Percentiles rank a stretch among this genome's conserved stretches.
Evolutionary conservation across 2,888 invertebrate species (phyloP).

Genomic region (Dryocosmus kuriphilus): DNA sequence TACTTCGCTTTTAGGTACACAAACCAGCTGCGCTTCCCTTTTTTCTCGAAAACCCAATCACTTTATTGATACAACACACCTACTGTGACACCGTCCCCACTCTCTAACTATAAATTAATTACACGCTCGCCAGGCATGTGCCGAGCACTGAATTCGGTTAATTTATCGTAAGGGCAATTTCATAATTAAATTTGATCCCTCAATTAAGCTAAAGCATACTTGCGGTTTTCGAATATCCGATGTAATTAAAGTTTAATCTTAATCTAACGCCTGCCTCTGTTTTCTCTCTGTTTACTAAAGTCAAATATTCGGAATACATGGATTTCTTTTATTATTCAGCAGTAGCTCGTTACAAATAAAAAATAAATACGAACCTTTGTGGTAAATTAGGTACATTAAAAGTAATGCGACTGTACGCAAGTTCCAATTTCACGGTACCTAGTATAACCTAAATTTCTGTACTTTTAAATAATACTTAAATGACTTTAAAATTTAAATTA

Average conservation of each 20-base stretch:
- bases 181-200: conserved; percentile 40
- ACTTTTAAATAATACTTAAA: too few relatives aligned
- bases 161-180: conserved; percentile 37
- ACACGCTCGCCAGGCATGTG: conserved; percentile 22
- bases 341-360: too few relatives aligned
- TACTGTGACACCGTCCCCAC: background rate
- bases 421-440: too few relatives aligned
- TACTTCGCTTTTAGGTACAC: conserved; percentile 4
- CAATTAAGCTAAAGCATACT: conserved; percentile 40
- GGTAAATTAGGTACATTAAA: too few relatives aligned
- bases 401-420: too few relatives aligned
- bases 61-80: conserved; percentile 25
- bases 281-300: background rate
- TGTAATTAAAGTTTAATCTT: conserved; percentile 34
- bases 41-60: conserved; percentile 14
- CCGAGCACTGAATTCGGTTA: conserved; percentile 26
- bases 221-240: conserved; percentile 33
- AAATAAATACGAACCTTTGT: too few relatives aligned
- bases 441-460: too few relatives aligned
- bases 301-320: background rate
- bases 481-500: too few relatives aligned
- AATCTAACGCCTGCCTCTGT: conserved; percentile 18
- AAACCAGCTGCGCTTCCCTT: conserved; percentile 13
- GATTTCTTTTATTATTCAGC: too few relatives aligned
- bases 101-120: conserved; percentile 37